Evolutionary conservation across 2,113 vertebrate genomes (phyloP).

Genomic region (Microtus pennsylvanicus): DNA sequence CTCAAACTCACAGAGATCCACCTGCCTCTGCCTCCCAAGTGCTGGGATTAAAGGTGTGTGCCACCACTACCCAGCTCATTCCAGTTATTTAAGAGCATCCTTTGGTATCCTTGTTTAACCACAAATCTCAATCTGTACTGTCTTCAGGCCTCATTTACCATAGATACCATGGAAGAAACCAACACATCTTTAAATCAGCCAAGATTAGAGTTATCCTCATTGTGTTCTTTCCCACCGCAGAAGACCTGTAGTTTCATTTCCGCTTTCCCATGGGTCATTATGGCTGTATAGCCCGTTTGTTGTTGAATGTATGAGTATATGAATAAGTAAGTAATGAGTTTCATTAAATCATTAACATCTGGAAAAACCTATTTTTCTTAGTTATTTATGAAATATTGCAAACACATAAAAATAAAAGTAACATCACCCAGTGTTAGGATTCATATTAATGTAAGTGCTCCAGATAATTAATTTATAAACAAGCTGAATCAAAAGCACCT

Average conservation of each 20-base stretch:
- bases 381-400: not conserved
- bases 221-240: not conserved
- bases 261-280: not conserved
- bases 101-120: not conserved
- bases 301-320: not conserved
- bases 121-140: not conserved
- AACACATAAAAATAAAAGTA: not conserved
- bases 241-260: not conserved
- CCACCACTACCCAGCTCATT: not conserved
- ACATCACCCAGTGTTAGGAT: not conserved
- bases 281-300: not conserved
- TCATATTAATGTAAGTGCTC: not conserved
- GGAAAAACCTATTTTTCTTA: not conserved
- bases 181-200: not conserved
- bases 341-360: not conserved
- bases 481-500: not conserved
- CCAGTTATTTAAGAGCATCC: not conserved
- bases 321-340: not conserved
- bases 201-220: not conserved
- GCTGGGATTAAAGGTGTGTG: too few relatives aligned
- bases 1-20: too few relatives aligned
- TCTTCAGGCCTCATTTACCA: not conserved
- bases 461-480: slow-evolving; percentile 1
- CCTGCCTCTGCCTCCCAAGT: too few relatives aligned
- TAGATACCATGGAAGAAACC: not conserved